A percentile compares a stretch with the other conserved stretches of the same genome.
These are phyloP conservation scores for Epirrhoe alternata DNA, from an alignment of 2,888 invertebrate genomes.

Conservation along the genomic window DNA sequence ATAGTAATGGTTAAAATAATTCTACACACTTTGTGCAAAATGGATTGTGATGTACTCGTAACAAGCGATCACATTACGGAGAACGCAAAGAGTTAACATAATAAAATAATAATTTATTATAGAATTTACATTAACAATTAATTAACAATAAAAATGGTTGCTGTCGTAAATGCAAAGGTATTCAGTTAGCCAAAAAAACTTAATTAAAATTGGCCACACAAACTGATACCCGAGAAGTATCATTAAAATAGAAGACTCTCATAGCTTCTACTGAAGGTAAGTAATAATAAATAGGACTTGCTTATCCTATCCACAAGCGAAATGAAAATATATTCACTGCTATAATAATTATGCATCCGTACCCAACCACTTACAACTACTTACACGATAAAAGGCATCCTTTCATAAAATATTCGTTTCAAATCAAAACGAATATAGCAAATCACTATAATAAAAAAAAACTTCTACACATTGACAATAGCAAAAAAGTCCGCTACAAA, in stretches of 20 bases:
- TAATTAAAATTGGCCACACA: conserved; percentile 57
- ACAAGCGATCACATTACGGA: conserved; percentile 51
- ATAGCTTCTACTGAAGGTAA: conserved; percentile 60
- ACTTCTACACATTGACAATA: conserved; percentile 70
- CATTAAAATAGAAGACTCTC: conserved; percentile 59
- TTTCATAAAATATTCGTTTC: conserved; percentile 73
- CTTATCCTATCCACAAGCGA: conserved; percentile 64
- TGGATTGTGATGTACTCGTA: conserved; percentile 43
- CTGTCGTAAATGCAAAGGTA: conserved; percentile 72
- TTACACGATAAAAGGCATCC: conserved; percentile 82
- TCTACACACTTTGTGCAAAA: conserved; percentile 47
- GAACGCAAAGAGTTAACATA: conserved; percentile 58
- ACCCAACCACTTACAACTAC: conserved; percentile 74
- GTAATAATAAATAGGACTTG: conserved; percentile 61
- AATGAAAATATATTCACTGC: conserved; percentile 63
- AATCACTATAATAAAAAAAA: conserved; percentile 67
- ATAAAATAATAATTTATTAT: conserved; percentile 80
- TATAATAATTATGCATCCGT: conserved; percentile 73
- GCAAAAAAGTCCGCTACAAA: conserved; percentile 69
- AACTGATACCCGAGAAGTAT: conserved; percentile 54
- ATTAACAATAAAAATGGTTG: conserved; percentile 76
- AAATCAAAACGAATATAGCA: conserved; percentile 68
- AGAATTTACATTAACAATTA: conserved; percentile 79
- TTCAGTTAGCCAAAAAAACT: conserved; percentile 68
- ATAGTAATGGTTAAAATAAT: conserved; percentile 45